Base-by-base conservation (phyloP, 2,888 invertebrate species). In the Galerucella pusilla region DNA sequence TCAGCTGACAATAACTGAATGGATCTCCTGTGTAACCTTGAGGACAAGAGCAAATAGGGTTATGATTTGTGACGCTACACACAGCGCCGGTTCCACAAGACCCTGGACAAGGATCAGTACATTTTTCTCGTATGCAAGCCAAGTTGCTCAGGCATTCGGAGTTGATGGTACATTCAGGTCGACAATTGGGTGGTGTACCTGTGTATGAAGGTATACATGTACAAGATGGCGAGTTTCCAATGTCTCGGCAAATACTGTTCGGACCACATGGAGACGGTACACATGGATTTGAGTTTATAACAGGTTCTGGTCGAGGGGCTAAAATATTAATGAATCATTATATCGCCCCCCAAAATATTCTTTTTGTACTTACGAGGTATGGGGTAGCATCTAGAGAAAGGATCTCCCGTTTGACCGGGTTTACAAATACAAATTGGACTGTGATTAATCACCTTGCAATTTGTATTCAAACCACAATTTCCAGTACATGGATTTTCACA, bases 381-480 rank as follows among this genome's bases (percentile, higher is more conserved):
- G 63, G 88, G 87, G 80, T 89, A 90, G 83, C 94, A 94, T 81
- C 91, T 90, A 49, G 90, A 90, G 81, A 93, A 91, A n/a, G 93
- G 92, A 88, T 94, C 92, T 20, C 93, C 94, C 20, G 91, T 91
- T 80, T 89, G 91, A 63, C 89, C 89, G 25, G 87, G 82, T 35
- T 88, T 89, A 84, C 95, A 95, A 69, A 91, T 91, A 85, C 96
- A 96, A 82, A 94, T 92, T 2, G 95, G 94, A 85, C 92, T 94
- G 84, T 95, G 95, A 85, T 94, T 93, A 75, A 93, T 91, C 2
- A 94, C 94, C 85, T 91, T 91, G 84, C 96, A 96, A 57, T 90
- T 88, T 5, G 93, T 89, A 82, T 92, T 92, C 83, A 88, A 88
- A 60, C 93, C 94, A 82, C 94, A 94, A 68, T 91, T 91, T 74